These are phyloP conservation scores for Notechis scutatus DNA, from an alignment of 2,113 vertebrate species.

Conservation along the genomic window DNA sequence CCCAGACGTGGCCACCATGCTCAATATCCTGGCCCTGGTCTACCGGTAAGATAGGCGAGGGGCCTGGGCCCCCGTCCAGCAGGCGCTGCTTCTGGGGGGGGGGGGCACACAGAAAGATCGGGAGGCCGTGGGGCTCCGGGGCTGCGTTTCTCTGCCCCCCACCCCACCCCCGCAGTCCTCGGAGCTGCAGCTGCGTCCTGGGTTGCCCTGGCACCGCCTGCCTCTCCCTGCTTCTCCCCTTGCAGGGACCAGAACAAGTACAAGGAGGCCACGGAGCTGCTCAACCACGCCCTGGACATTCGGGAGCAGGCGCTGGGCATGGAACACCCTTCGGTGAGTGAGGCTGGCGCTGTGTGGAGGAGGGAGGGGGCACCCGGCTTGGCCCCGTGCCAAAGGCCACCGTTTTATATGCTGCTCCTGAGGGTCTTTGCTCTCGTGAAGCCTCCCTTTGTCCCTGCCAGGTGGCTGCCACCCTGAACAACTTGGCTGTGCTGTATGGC, in stretches of 20 bases:
- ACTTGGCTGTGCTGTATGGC: slow-evolving; percentile 84
- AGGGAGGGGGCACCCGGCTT: background rate
- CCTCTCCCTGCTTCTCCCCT: background rate
- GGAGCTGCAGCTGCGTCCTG: background rate
- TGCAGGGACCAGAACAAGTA: slow-evolving; percentile 89
- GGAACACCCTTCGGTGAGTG: slow-evolving; percentile 82
- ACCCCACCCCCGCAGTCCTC: background rate
- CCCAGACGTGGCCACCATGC: slow-evolving; percentile 87
- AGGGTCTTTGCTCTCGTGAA: background rate
- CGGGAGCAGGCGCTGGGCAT: slow-evolving; percentile 82
- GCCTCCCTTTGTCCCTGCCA: slow-evolving; percentile 2
- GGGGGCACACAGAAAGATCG: accelerated
- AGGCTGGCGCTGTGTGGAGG: accelerated
- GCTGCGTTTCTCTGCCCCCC: background rate
- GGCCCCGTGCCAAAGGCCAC: background rate
- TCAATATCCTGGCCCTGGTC: slow-evolving; percentile 86
- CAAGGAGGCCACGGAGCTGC: slow-evolving; percentile 84
- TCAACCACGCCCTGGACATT: slow-evolving; percentile 83
- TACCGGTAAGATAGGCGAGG: slow-evolving; percentile 72
- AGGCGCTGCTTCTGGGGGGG: background rate
- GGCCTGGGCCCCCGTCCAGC: accelerated
- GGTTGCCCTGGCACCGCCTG: background rate
- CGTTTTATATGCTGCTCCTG: too few relatives aligned
- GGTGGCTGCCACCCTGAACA: slow-evolving; percentile 89
- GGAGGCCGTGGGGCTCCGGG: background rate